Conservation (phyloP, 2,113 vertebrate species). For the Prochilodus magdalenae region DNA sequence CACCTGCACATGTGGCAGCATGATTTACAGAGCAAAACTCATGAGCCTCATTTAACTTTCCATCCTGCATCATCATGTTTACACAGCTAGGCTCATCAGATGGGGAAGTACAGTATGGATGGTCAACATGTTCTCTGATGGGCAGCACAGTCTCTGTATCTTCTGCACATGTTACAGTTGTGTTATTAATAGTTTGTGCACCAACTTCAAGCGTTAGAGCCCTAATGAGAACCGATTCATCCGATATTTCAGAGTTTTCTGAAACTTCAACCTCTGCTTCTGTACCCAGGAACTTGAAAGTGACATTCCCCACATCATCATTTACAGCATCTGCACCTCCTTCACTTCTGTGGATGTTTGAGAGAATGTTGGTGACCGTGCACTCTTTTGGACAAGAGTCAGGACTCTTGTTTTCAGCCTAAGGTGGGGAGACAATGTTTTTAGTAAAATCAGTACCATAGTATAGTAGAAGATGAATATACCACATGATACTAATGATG, state of each 20-base stretch:
- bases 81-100: background rate
- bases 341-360: background rate
- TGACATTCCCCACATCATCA: background rate
- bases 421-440: background rate
- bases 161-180: background rate
- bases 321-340: background rate
- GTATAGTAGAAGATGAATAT: too few relatives aligned
- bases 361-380: background rate
- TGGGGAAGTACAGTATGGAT: background rate
- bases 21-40: background rate
- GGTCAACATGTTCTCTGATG: background rate
- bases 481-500: too few relatives aligned
- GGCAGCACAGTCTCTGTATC: background rate
- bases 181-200: background rate
- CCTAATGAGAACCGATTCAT: constrained; percentile 22
- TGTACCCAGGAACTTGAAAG: constrained; percentile 60
- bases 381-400: background rate
- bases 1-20: background rate
- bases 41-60: background rate
- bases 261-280: constrained; percentile 38
- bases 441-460: too few relatives aligned
- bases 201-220: background rate
- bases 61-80: background rate
- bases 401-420: constrained; percentile 1
- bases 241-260: background rate